These are phyloP conservation scores for Mesorhabditis spiculigera DNA, from an alignment of 2,888 invertebrate genomes.

Conservation along the genomic window DNA sequence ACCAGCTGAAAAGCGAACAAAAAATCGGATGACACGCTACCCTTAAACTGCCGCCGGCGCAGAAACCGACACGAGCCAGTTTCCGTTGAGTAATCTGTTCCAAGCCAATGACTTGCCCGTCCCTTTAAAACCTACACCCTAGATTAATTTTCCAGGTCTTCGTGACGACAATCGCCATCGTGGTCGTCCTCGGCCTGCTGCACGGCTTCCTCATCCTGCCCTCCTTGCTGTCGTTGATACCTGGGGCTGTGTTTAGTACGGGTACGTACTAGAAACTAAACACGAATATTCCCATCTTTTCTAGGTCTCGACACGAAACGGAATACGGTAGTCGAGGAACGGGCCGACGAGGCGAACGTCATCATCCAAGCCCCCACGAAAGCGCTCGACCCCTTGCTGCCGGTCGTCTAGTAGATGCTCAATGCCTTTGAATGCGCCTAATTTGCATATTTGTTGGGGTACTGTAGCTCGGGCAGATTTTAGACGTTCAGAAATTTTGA, in stretches of 20 bases:
- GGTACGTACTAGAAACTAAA: background rate
- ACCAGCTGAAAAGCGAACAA: background rate
- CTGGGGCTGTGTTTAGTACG: background rate
- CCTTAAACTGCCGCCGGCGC: background rate
- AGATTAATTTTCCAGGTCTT: conserved; percentile 14
- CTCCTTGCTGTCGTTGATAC: conserved; percentile 19
- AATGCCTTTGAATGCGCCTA: background rate
- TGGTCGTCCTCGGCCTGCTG: conserved; percentile 18
- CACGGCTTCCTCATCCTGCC: conserved; percentile 26
- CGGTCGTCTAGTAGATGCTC: background rate
- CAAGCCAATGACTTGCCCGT: no score
- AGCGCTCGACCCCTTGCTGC: background rate
- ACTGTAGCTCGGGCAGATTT: no score
- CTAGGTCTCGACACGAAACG: background rate
- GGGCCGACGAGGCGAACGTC: background rate
- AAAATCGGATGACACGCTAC: background rate
- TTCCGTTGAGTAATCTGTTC: background rate
- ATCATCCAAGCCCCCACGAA: background rate
- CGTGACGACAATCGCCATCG: conserved; percentile 19
- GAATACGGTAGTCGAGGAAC: conserved; percentile 1
- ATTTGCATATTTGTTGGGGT: conserved; percentile 1
- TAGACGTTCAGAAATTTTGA: no score
- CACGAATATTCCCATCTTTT: background rate
- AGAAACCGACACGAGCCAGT: background rate
- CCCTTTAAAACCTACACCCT: no score